These are phyloP conservation scores for Acholoe squamosa DNA, from an alignment of 2,888 invertebrate species.

Conservation along the genomic window DNA sequence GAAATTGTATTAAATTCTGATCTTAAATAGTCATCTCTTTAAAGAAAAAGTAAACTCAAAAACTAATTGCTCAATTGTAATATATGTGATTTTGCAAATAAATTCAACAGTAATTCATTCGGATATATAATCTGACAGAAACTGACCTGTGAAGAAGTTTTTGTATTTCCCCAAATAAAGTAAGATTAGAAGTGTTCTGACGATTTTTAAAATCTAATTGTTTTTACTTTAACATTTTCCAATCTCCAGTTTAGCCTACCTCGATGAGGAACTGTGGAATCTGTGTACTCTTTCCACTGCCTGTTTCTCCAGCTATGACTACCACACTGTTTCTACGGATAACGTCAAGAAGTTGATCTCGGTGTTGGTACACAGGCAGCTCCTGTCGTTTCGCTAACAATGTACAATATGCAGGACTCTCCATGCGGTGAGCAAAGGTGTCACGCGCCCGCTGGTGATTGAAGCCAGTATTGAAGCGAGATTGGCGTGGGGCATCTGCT, in stretches of 20 bases:
- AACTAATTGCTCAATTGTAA: neutral
- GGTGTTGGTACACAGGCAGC: conserved; percentile 78
- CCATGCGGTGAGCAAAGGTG: conserved; percentile 46
- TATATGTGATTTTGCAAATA: neutral
- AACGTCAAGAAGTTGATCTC: conserved; percentile 72
- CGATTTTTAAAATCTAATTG: neutral
- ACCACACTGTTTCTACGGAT: conserved; percentile 75
- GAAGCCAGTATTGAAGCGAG: neutral
- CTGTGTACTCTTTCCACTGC: conserved; percentile 82
- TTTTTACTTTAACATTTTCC: neutral
- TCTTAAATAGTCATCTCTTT: no score
- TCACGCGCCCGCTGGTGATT: neutral
- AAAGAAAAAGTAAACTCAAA: no score
- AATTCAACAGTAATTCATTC: neutral
- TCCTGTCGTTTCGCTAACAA: conserved; percentile 73
- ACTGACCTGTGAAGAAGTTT: neutral
- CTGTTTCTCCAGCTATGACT: conserved; percentile 82
- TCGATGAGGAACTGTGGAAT: conserved; percentile 82
- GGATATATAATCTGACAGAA: neutral
- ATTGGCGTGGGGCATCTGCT: neutral
- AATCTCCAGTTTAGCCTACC: conserved; percentile 70
- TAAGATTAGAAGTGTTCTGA: no score
- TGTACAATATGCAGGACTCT: conserved; percentile 69
- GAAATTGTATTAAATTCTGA: neutral
- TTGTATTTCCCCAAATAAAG: neutral